These are phyloP conservation scores for Larimichthys crocea DNA, from an alignment of 2,113 vertebrate species.

Conservation along the genomic window DNA sequence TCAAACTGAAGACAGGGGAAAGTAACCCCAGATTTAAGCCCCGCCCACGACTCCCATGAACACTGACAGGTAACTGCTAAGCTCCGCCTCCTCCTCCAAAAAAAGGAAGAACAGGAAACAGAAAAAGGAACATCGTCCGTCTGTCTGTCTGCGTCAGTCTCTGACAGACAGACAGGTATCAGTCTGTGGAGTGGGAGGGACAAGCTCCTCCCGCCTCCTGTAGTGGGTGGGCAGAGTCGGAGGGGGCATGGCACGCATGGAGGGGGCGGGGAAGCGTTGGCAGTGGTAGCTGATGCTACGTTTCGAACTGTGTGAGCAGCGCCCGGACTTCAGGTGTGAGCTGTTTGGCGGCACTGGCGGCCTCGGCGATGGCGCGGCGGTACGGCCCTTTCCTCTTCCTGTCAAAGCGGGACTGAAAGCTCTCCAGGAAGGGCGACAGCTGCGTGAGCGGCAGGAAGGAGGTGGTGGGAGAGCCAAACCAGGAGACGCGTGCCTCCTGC, in stretches of 20 bases:
- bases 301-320: conserved; percentile 98
- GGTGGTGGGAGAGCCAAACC: conserved; percentile 99
- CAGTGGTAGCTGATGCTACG: conserved; percentile 65
- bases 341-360: conserved; percentile 96
- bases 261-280: background rate
- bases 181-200: background rate
- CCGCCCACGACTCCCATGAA: conserved; percentile 21
- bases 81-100: conserved; percentile 12
- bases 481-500: conserved; percentile 96
- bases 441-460: conserved; percentile 95
- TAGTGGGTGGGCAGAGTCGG: background rate
- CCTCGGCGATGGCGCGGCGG: conserved; percentile 97
- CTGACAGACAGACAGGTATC: conserved; percentile 9
- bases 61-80: conserved; percentile 13
- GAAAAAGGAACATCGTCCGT: background rate
- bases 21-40: background rate
- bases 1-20: background rate
- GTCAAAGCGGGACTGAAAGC: conserved; percentile 98
- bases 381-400: conserved; percentile 99
- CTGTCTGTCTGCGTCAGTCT: conserved; percentile 18
- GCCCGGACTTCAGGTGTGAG: conserved; percentile 97
- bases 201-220: conserved; percentile 30
- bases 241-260: conserved; percentile 36
- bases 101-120: conserved; percentile 17
- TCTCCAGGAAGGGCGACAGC: conserved; percentile 97